Percentiles rank a stretch among this genome's conserved stretches.
Evolutionary conservation across 1,140 invertebrate species (phyloP).

Genomic region (Euwallacea fornicatus): DNA sequence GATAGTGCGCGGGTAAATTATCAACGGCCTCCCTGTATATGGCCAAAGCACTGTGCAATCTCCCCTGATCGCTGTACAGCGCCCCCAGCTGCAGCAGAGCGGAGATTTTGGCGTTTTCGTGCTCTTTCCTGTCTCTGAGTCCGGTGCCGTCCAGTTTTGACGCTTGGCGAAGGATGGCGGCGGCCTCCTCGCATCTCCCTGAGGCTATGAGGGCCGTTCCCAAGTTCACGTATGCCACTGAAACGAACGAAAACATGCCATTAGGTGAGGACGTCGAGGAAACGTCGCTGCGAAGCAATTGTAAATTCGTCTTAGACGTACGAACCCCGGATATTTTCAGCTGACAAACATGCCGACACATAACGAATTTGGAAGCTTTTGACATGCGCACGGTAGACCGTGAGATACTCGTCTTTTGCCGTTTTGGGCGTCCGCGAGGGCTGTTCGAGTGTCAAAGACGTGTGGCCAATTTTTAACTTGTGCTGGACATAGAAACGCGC

Average conservation of each 20-base stretch:
- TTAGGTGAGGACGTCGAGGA: too few relatives aligned
- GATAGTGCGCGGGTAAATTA: conserved; percentile 78
- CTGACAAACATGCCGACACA: too few relatives aligned
- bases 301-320: too few relatives aligned
- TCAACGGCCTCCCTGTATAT: conserved; percentile 85
- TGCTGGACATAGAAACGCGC: too few relatives aligned
- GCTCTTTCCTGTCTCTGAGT: conserved; percentile 85
- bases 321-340: too few relatives aligned
- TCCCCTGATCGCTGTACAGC: conserved; percentile 84
- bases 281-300: too few relatives aligned
- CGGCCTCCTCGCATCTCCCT: conserved; percentile 81
- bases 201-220: conserved; percentile 83
- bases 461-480: too few relatives aligned
- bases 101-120: conserved; percentile 87
- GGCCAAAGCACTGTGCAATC: conserved; percentile 81
- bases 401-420: too few relatives aligned
- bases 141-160: conserved; percentile 81
- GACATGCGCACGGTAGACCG: too few relatives aligned
- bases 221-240: conserved; percentile 95
- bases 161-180: conserved; percentile 78
- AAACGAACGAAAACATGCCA: conserved; percentile 50
- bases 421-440: too few relatives aligned
- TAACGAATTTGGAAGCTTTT: too few relatives aligned
- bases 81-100: conserved; percentile 89
- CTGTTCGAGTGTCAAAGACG: too few relatives aligned